Conservation (phyloP, 92 coral and sea anemone species). For the Phenganax stokvisi region DNA sequence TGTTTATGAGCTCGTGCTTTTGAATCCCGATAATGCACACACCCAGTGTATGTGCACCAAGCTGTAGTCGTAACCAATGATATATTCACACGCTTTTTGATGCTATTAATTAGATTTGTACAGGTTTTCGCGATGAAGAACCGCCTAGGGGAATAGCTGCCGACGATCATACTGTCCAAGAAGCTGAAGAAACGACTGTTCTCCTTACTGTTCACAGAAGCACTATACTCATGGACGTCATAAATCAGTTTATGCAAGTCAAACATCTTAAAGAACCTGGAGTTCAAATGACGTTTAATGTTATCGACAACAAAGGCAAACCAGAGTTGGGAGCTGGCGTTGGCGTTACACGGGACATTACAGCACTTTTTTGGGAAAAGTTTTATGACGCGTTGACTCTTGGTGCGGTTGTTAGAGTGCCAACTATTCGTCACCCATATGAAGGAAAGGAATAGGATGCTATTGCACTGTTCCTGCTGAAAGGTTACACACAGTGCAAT, state of each 20-base stretch:
- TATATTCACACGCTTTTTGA: too few relatives aligned
- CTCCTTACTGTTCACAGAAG: conserved; percentile 1
- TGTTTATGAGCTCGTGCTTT: too few relatives aligned
- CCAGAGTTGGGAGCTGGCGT: background rate
- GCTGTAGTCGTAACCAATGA: too few relatives aligned
- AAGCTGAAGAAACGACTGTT: background rate
- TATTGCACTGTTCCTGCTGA: conserved; percentile 35
- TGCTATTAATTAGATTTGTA: too few relatives aligned
- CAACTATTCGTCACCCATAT: conserved; percentile 45
- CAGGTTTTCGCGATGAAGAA: too few relatives aligned
- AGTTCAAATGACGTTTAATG: background rate
- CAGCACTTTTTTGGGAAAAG: conserved; percentile 44
- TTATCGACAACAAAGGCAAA: conserved; percentile 10
- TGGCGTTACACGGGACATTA: conserved; percentile 38
- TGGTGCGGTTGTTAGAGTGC: conserved; percentile 40
- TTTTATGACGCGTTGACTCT: conserved; percentile 40
- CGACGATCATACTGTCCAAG: background rate
- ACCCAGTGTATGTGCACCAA: too few relatives aligned
- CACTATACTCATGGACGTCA: background rate
- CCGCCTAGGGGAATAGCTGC: background rate
- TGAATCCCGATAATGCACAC: too few relatives aligned
- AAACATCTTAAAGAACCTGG: background rate
- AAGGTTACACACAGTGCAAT: conserved; percentile 37
- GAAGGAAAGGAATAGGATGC: conserved; percentile 43
- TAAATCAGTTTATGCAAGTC: background rate